Evolutionary conservation across 2,797 vertebrate genomes (phyloP).

Genomic region (Pristis pectinata): DNA sequence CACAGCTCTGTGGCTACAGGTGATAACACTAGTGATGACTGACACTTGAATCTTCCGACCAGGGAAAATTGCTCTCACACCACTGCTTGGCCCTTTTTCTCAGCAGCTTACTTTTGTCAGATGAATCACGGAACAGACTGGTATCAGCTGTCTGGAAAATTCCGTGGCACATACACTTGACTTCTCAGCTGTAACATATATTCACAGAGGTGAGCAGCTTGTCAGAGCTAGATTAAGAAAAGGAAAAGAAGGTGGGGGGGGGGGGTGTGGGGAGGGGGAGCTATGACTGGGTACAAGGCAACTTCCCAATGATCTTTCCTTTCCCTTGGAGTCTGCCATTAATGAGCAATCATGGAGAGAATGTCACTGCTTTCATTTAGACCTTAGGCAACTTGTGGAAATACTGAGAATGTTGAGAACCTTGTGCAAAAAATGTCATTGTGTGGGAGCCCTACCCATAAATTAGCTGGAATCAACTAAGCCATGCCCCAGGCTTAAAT

Average conservation of each 20-base stretch:
- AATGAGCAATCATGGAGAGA: neutral
- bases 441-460: too few species aligned
- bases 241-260: neutral
- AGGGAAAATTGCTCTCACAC: neutral
- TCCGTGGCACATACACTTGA: neutral
- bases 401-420: too few species aligned
- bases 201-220: neutral
- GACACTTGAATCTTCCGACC: neutral
- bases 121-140: neutral
- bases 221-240: neutral
- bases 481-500: too few species aligned
- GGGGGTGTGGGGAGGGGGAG: neutral
- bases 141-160: neutral
- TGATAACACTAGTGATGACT: neutral
- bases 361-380: neutral
- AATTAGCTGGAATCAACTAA: too few species aligned
- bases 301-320: neutral
- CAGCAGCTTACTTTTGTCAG: neutral
- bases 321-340: neutral
- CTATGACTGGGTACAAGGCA: neutral
- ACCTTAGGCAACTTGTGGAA: neutral
- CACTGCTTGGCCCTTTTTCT: neutral
- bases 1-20: neutral
- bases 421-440: too few species aligned
- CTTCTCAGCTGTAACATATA: neutral